phyloP scores from a whole-genome alignment of 2,797 vertebrate genomes.

The Sphenopsis melanotis region DNA sequence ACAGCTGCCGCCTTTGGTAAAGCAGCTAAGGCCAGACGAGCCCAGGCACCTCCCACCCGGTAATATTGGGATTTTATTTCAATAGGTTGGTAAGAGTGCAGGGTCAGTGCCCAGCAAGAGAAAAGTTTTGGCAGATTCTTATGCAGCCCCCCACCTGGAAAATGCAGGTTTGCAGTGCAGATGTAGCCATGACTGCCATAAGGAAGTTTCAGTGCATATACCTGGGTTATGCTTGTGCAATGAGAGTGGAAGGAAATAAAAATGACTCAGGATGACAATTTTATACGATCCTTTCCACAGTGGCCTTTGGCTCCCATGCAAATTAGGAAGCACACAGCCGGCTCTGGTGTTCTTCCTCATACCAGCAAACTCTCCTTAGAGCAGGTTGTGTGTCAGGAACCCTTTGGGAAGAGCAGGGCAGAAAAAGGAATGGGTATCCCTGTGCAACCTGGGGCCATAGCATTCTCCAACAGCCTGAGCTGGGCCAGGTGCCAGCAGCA shows the following conservation, averaged over 20 bases:
- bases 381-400: not conserved
- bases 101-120: not conserved
- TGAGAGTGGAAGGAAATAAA: slow-evolving; percentile 5
- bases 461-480: not conserved
- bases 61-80: too few species aligned
- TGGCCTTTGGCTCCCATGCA: slow-evolving; percentile 17
- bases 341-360: not conserved
- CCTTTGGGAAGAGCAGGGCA: not conserved
- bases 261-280: slow-evolving; percentile 50
- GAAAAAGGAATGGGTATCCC: not conserved
- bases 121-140: not conserved
- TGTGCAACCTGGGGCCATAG: not conserved
- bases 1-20: too few species aligned
- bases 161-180: not conserved
- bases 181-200: not conserved
- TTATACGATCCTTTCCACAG: slow-evolving; percentile 57
- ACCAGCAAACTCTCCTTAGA: not conserved
- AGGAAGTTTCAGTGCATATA: slow-evolving; percentile 11
- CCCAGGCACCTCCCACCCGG: too few species aligned
- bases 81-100: fast-evolving
- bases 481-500: not conserved
- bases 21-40: too few species aligned
- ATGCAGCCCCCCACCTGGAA: not conserved
- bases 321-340: not conserved
- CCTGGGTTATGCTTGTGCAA: not conserved